Conservation (phyloP, 2,888 invertebrate species). For the Lysandra coridon region DNA sequence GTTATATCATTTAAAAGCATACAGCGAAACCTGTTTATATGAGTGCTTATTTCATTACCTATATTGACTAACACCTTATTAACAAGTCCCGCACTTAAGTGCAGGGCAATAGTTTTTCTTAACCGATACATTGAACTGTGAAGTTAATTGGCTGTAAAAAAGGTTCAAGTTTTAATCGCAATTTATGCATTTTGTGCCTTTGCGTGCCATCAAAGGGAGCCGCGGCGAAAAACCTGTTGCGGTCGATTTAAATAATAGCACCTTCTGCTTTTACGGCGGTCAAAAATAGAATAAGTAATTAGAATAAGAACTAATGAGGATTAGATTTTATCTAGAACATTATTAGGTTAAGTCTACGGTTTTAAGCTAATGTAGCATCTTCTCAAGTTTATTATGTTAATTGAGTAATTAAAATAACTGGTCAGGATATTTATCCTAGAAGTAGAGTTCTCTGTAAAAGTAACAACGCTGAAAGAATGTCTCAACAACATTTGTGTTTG, state of each 20-base stretch:
- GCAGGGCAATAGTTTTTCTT: slow-evolving; percentile 13
- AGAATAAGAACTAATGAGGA: neutral
- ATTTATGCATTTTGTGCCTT: slow-evolving; percentile 41
- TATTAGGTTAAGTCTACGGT: neutral
- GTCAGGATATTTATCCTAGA: no score
- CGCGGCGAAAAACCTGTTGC: slow-evolving; percentile 43
- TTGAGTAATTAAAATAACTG: no score
- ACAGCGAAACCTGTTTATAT: neutral
- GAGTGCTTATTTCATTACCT: slow-evolving; percentile 1
- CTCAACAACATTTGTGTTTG: no score
- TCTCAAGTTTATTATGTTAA: neutral
- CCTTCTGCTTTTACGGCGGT: slow-evolving; percentile 35
- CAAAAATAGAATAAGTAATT: slow-evolving; percentile 9
- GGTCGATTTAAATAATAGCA: slow-evolving; percentile 44
- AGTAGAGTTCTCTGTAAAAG: no score
- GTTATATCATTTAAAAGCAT: neutral
- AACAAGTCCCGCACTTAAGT: slow-evolving; percentile 9
- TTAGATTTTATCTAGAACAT: slow-evolving; percentile 7
- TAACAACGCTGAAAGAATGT: no score
- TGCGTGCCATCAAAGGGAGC: slow-evolving; percentile 43
- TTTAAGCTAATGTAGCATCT: neutral
- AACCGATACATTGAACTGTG: slow-evolving; percentile 9
- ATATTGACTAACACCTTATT: neutral
- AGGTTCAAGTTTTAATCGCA: slow-evolving; percentile 35
- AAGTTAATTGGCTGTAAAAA: slow-evolving; percentile 28